phyloP scores from a whole-genome alignment of 2,888 invertebrate species.

The Zygaena filipendulae region DNA sequence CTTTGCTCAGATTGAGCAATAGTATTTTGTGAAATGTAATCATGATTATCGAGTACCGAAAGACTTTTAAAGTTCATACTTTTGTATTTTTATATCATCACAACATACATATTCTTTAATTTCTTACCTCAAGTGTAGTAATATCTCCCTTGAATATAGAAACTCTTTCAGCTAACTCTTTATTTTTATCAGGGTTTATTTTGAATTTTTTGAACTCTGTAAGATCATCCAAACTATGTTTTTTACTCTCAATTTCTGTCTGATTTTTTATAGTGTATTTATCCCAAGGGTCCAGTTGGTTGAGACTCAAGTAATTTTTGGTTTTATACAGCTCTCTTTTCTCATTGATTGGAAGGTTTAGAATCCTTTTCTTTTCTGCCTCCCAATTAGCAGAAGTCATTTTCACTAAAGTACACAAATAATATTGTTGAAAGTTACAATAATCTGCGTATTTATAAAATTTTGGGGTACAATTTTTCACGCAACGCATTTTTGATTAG shows the following conservation, averaged over 20 bases:
- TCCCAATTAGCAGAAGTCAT: slow-evolving; percentile 57
- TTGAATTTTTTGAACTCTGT: slow-evolving; percentile 35
- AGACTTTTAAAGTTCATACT: no score
- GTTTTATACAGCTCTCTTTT: slow-evolving; percentile 61
- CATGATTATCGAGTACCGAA: no score
- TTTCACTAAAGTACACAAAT: slow-evolving; percentile 27
- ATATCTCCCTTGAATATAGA: slow-evolving; percentile 84
- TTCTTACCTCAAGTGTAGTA: slow-evolving; percentile 75
- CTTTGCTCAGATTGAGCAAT: no score
- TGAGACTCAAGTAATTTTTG: slow-evolving; percentile 39
- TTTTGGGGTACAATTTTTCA: no score
- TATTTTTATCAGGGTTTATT: slow-evolving; percentile 41
- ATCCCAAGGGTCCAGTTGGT: slow-evolving; percentile 67
- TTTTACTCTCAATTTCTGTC: slow-evolving; percentile 37
- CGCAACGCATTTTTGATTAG: no score
- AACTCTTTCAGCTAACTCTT: slow-evolving; percentile 66
- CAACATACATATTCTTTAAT: no score
- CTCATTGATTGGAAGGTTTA: slow-evolving; percentile 58
- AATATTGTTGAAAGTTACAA: slow-evolving; percentile 10
- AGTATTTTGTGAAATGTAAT: no score
- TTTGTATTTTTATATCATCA: no score
- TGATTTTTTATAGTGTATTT: slow-evolving; percentile 48
- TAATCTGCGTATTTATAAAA: slow-evolving; percentile 7
- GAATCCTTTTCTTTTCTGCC: slow-evolving; percentile 59
- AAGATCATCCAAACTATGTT: slow-evolving; percentile 41